These are phyloP conservation scores for Cecidostiba fungosa DNA, from an alignment of 2,888 invertebrate species.

Conservation along the genomic window DNA sequence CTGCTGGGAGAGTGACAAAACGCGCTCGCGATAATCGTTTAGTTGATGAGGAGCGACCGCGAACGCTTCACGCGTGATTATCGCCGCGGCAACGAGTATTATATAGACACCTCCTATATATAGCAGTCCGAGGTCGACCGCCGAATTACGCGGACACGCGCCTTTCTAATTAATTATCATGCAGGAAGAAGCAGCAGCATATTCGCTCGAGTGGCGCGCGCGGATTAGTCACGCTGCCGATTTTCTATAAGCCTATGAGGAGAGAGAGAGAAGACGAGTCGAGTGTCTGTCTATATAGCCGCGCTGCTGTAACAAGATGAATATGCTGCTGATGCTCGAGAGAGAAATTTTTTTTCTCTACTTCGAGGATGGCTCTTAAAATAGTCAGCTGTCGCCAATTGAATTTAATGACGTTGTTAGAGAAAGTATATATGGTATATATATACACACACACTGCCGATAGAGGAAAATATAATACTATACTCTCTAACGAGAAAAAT, in stretches of 20 bases:
- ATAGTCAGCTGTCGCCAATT: not conserved
- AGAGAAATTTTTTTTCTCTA: not conserved
- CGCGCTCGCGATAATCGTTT: not conserved
- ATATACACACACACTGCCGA: too few species aligned
- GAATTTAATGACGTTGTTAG: slow-evolving; percentile 16
- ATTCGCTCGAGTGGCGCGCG: not conserved
- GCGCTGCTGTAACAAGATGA: slow-evolving; percentile 13
- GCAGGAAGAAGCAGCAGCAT: not conserved
- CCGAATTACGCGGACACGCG: slow-evolving; percentile 51
- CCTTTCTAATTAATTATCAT: slow-evolving; percentile 34
- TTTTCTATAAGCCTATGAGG: not conserved
- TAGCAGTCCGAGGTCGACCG: slow-evolving; percentile 11
- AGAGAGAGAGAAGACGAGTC: not conserved
- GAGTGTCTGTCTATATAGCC: not conserved
- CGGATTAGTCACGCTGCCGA: slow-evolving; percentile 29
- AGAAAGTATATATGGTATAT: not conserved
- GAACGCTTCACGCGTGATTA: not conserved
- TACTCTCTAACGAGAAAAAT: not conserved
- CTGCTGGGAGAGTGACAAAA: not conserved
- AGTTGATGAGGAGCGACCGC: not conserved
- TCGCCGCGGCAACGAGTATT: not conserved
- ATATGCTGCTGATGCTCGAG: slow-evolving; percentile 1
- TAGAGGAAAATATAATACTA: not conserved
- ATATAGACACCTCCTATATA: too few species aligned
- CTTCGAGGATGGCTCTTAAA: not conserved